Percentiles rank a stretch among this genome's conserved stretches.
phyloP scores from a whole-genome alignment of 2,888 invertebrate genomes.

The Pyrochroa serraticornis region DNA sequence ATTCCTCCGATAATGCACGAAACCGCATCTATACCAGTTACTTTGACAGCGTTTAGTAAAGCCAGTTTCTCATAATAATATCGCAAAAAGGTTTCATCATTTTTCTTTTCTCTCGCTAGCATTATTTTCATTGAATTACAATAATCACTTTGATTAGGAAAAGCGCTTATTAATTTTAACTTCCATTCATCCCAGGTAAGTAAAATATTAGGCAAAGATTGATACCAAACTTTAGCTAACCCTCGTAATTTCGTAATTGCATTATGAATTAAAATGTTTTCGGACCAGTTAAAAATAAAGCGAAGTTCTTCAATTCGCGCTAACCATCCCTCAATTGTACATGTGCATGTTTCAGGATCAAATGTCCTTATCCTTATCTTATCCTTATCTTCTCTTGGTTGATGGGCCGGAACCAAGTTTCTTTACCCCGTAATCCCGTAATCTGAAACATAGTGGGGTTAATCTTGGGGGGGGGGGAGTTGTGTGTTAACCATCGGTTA shows the following conservation, averaged over 20 bases:
- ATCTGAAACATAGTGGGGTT: too few relatives aligned
- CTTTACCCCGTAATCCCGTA: too few relatives aligned
- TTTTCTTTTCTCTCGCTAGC: conserved; percentile 28
- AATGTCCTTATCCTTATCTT: too few relatives aligned
- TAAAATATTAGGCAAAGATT: conserved; percentile 28
- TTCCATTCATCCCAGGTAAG: conserved; percentile 36
- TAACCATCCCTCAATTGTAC: conserved; percentile 26
- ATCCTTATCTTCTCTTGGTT: too few relatives aligned
- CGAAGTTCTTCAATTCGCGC: conserved; percentile 32
- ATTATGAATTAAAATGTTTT: conserved; percentile 33
- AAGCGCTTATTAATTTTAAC: conserved; percentile 23
- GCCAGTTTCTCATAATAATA: conserved; percentile 35
- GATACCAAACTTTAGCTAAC: conserved; percentile 37
- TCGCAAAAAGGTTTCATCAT: conserved; percentile 28
- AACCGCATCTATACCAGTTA: conserved; percentile 30
- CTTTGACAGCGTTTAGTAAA: conserved; percentile 30
- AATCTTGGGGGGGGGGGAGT: too few relatives aligned
- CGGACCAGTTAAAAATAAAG: conserved; percentile 29
- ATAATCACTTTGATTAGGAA: conserved; percentile 29
- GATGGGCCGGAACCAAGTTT: too few relatives aligned
- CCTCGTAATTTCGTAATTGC: conserved; percentile 29
- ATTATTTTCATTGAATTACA: conserved; percentile 23
- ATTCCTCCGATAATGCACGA: conserved; percentile 35
- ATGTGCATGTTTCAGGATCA: conserved; percentile 25
- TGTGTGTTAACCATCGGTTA: too few relatives aligned